Percentiles rank a stretch among this genome's conserved stretches.
These are phyloP conservation scores for Atherinomorus stipes DNA, from an alignment of 2,113 vertebrate species.

Conservation along the genomic window DNA sequence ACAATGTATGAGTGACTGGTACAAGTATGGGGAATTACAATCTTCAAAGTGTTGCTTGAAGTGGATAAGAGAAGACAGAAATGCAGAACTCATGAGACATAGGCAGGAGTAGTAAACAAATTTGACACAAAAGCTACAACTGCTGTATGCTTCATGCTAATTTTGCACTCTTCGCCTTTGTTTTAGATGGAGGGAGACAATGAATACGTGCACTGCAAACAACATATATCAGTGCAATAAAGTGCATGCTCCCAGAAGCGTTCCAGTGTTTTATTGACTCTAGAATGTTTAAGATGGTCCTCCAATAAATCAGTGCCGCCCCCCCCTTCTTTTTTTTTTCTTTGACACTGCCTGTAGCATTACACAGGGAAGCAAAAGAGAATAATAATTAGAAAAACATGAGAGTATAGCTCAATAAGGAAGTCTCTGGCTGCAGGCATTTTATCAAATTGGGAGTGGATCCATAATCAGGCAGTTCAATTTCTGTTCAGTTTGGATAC, in stretches of 20 bases:
- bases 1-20: background rate
- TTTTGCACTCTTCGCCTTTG: background rate
- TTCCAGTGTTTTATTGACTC: background rate
- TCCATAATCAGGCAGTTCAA: background rate
- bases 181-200: background rate
- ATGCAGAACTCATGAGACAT: background rate
- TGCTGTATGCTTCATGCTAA: constrained; percentile 1
- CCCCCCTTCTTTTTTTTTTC: too few relatives aligned
- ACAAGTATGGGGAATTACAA: background rate
- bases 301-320: background rate
- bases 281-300: background rate
- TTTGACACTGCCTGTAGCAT: background rate
- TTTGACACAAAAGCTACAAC: background rate
- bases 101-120: background rate
- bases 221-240: background rate
- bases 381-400: background rate
- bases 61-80: too few relatives aligned
- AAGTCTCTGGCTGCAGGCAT: background rate
- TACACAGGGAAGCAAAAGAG: background rate
- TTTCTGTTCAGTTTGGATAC: background rate
- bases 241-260: background rate
- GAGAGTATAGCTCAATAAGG: background rate
- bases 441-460: background rate
- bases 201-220: background rate
- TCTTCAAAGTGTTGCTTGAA: background rate